These are phyloP conservation scores for Phycodurus eques DNA, from an alignment of 2,113 vertebrate genomes.

Conservation along the genomic window DNA sequence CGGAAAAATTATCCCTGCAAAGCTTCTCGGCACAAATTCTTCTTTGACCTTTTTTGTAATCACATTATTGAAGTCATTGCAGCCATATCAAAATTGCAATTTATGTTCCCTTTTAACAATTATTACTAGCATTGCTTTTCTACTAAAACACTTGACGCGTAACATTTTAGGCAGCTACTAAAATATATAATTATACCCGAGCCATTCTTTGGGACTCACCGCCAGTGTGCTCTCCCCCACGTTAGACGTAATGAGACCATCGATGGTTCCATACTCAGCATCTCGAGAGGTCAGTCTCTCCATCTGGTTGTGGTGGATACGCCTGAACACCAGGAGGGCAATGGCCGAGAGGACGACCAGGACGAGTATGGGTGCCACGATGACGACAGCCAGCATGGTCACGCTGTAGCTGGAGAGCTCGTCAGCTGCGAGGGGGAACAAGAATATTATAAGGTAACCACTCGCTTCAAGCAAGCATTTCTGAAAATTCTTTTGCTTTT, in stretches of 20 bases:
- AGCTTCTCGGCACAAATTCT: no score
- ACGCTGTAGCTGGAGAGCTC: conserved; percentile 79
- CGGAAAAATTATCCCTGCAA: no score
- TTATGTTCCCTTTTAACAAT: no score
- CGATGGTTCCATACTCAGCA: conserved; percentile 92
- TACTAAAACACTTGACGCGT: no score
- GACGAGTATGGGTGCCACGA: conserved; percentile 82
- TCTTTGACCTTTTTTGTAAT: no score
- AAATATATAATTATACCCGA: no score
- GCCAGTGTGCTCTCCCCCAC: conserved; percentile 96
- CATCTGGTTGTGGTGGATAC: conserved; percentile 87
- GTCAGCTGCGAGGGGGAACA: conserved; percentile 62
- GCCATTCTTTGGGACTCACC: conserved; percentile 75
- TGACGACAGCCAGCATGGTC: conserved; percentile 81
- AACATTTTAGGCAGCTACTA: no score
- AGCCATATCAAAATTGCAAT: no score
- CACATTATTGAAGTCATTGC: no score
- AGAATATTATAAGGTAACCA: neutral
- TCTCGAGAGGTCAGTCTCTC: conserved; percentile 88
- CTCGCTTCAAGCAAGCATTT: neutral
- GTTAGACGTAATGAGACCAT: conserved; percentile 95
- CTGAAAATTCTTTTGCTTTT: neutral
- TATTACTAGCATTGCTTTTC: no score
- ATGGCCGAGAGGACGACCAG: conserved; percentile 81
- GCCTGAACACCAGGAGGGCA: conserved; percentile 83